Percentiles rank a stretch among this genome's conserved stretches.
Evolutionary conservation across 2,113 vertebrate species (phyloP).

Genomic region (Helogale parvula): DNA sequence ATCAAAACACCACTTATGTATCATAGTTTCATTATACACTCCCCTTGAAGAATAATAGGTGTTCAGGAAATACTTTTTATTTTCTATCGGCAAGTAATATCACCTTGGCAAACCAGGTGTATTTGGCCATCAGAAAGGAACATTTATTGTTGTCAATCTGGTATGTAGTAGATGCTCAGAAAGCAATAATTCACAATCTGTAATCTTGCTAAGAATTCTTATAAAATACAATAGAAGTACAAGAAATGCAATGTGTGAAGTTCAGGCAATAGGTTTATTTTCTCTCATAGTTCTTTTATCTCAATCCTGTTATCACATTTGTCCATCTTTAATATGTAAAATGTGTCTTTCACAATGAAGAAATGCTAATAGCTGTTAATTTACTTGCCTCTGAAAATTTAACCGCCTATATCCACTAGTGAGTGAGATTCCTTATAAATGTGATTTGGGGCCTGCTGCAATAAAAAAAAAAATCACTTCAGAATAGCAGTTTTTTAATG

Average conservation of each 20-base stretch:
- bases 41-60: neutral
- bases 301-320: neutral
- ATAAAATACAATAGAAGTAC: neutral
- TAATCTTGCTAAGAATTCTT: neutral
- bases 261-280: neutral
- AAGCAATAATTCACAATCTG: neutral
- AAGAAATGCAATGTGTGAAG: neutral
- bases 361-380: neutral
- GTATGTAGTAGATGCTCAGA: neutral
- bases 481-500: neutral
- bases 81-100: neutral
- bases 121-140: neutral
- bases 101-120: neutral
- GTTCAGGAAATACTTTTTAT: neutral
- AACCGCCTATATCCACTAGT: neutral
- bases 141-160: neutral
- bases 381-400: neutral
- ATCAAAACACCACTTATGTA: neutral
- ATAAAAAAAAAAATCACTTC: neutral
- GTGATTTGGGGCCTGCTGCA: neutral
- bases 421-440: neutral
- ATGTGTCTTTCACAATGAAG: neutral
- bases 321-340: neutral
- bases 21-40: neutral
- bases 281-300: neutral